Base-by-base conservation (phyloP, 2,797 vertebrate genomes). In the Kryptolebias ocellatus region DNA sequence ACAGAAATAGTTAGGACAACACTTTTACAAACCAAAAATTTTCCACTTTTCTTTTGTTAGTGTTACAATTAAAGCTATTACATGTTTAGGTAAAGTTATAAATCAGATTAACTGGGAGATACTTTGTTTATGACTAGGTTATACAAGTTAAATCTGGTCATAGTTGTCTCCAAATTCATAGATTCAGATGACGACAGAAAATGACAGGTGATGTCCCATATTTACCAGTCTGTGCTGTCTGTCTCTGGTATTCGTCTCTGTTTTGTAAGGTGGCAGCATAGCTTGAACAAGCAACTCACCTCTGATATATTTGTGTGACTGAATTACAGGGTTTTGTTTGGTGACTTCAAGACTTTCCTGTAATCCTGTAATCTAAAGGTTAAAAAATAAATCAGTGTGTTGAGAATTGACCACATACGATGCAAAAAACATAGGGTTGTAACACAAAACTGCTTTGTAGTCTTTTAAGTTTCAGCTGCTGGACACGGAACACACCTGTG, bases 1-100 rank as follows among this genome's bases (percentile, higher is more conserved):
- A 70, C 72, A 89, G 68, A 83, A 87, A 87, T 83, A 87, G 81
- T 11, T 42, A 42, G 11, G 45, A 64, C 59, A 62, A 56, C 49
- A 28, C 20, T 63, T 79, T 24, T 49, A 34, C 64, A 81, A 79
- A 50, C 49, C 54, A 44, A 54, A 59, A 11, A 27, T 49, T 53
- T 53, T 20, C 16, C n/a, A 34, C 47, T 49, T 49, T 45, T 28
- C 17, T 31, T 45, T 10, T 5, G 31, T 50, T 34, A 47, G 15
- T 7, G 8, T 6, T 64, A 4, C 9, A 42, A 24, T 61, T 1
- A n/a, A 28, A 45, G 6, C 29, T 1, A 10, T 63, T 37, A 53
- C 27, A n/a, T 14, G 9, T 39, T 18, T 53, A 14, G 20, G 6
- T 28, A 9, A 28, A n/a, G 4, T 49, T 49, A 2, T 8, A 28